phyloP scores from a whole-genome alignment of 2,797 vertebrate species.

The Holocentrus rufus region DNA sequence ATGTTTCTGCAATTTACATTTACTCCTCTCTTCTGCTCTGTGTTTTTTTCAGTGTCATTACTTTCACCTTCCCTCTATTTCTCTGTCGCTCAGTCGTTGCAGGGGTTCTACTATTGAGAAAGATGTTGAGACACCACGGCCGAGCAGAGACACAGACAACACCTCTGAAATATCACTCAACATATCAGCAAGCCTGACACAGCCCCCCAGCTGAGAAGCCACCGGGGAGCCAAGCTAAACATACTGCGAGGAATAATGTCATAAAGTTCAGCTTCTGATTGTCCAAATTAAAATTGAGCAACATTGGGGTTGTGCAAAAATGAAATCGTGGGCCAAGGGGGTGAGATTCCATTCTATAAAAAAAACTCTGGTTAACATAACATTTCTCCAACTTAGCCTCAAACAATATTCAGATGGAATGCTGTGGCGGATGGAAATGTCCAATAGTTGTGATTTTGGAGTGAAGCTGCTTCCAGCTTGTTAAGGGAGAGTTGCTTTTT shows the following conservation, averaged over 20 bases:
- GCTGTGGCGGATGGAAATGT: not conserved
- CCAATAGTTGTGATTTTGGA: constrained; percentile 28
- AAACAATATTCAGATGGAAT: constrained; percentile 47
- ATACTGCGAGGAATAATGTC: constrained; percentile 58
- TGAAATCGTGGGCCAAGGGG: constrained; percentile 58
- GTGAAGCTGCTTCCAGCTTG: constrained; percentile 23
- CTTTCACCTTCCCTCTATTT: constrained; percentile 39
- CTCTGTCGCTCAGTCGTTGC: constrained; percentile 34
- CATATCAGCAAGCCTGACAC: constrained; percentile 45
- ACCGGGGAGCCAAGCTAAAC: constrained; percentile 67
- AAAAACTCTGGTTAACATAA: constrained; percentile 56
- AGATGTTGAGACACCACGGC: constrained; percentile 59
- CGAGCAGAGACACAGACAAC: constrained; percentile 30
- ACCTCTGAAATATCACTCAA: constrained; percentile 58
- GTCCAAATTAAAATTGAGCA: constrained; percentile 73
- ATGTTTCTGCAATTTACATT: not conserved
- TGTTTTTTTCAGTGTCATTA: not conserved
- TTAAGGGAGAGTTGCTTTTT: not conserved
- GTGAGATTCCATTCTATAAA: constrained; percentile 72
- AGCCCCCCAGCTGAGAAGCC: constrained; percentile 37
- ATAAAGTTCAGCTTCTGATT: constrained; percentile 66
- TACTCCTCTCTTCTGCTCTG: too few relatives aligned
- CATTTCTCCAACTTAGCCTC: constrained; percentile 61
- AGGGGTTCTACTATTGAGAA: constrained; percentile 66
- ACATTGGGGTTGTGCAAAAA: constrained; percentile 69